Percentiles rank a stretch among this genome's conserved stretches.
These are phyloP conservation scores for Meloe dianella DNA, from an alignment of 2,888 invertebrate species.

Conservation along the genomic window DNA sequence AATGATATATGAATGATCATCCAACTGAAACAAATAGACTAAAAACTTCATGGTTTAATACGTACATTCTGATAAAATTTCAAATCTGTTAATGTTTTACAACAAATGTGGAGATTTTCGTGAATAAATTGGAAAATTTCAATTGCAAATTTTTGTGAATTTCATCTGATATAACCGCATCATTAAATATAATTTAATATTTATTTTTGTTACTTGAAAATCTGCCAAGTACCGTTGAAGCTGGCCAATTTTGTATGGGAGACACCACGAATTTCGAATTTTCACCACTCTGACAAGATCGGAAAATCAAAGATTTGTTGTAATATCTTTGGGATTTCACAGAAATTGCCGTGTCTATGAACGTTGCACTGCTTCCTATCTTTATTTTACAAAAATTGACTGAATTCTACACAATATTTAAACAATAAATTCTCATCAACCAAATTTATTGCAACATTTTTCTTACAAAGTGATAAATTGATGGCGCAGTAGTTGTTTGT, in stretches of 20 bases:
- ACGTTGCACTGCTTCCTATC: background rate
- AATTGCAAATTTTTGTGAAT: background rate
- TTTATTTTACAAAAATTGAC: too few relatives aligned
- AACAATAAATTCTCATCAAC: slow-evolving; percentile 24
- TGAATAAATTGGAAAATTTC: background rate
- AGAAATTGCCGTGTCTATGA: too few relatives aligned
- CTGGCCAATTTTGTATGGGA: background rate
- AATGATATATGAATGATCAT: slow-evolving; percentile 16
- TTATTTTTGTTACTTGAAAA: background rate
- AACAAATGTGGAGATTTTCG: background rate
- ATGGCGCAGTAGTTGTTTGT: slow-evolving; percentile 25
- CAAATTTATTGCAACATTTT: slow-evolving; percentile 15
- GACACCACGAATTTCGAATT: background rate
- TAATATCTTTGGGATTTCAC: too few relatives aligned
- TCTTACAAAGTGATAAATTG: slow-evolving; percentile 15
- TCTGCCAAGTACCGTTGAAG: background rate
- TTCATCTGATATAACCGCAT: background rate
- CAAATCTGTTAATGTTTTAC: background rate
- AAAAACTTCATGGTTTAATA: slow-evolving; percentile 15
- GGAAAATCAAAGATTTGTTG: background rate
- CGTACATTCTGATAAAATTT: background rate
- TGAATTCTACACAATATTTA: too few relatives aligned
- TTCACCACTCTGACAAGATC: background rate
- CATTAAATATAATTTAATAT: background rate
- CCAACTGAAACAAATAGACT: slow-evolving; percentile 17